A percentile compares a stretch with the other conserved stretches of the same genome.
Conservation (phyloP, 2,113 vertebrate genomes). For the Ploceus nigricollis region DNA sequence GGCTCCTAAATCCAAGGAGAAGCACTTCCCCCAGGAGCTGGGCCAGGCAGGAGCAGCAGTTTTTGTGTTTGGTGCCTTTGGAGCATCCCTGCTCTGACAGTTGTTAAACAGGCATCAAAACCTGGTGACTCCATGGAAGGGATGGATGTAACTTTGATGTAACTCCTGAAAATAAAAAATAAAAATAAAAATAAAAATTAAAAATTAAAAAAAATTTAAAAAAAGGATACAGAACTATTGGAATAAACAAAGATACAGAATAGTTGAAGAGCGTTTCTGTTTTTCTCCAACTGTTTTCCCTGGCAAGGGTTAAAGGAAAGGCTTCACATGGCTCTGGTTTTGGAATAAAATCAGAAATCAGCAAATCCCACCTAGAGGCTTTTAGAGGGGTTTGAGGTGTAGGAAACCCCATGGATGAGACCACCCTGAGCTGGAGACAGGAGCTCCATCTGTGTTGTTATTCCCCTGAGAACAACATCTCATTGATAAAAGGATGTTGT, state of each 20-base stretch:
- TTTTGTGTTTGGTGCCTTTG: neutral
- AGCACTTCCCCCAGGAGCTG: no score
- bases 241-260: neutral
- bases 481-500: neutral
- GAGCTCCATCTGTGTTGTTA: neutral
- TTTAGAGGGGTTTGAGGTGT: neutral
- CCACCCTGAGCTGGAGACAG: neutral
- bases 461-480: neutral
- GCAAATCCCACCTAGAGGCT: neutral
- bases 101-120: neutral
- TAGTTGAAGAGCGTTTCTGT: neutral
- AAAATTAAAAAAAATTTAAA: no score
- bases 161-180: neutral
- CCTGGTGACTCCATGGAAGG: neutral
- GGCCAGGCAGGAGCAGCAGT: neutral
- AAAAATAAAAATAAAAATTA: neutral
- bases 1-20: no score
- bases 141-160: neutral
- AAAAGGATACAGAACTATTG: neutral
- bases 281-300: neutral
- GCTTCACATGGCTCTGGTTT: neutral
- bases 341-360: neutral
- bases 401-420: neutral
- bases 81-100: neutral
- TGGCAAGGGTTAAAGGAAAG: neutral